phyloP scores from a whole-genome alignment of 2,888 invertebrate genomes.

The Agrochola litura region DNA sequence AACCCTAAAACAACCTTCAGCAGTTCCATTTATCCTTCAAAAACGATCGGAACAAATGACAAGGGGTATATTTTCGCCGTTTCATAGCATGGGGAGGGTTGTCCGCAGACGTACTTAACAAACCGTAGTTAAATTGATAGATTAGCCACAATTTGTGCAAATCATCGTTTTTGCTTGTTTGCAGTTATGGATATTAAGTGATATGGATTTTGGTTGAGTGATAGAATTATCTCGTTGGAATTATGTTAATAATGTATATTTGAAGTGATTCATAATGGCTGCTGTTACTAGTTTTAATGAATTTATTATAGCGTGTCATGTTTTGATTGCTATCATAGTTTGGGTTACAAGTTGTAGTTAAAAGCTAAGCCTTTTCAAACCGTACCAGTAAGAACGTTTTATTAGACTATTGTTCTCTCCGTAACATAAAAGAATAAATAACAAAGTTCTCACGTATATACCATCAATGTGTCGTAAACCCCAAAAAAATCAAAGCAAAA shows the following conservation, averaged over 20 bases:
- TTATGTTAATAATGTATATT: slow-evolving; percentile 21
- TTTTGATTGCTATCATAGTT: no score
- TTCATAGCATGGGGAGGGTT: slow-evolving; percentile 73
- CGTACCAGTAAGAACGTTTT: background rate
- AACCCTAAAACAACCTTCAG: slow-evolving; percentile 56
- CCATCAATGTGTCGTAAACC: slow-evolving; percentile 49
- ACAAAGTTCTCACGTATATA: slow-evolving; percentile 23
- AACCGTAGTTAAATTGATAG: slow-evolving; percentile 89
- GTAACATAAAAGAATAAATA: slow-evolving; percentile 23
- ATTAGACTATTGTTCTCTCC: slow-evolving; percentile 18
- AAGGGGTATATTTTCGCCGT: slow-evolving; percentile 80
- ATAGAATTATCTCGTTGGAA: slow-evolving; percentile 43
- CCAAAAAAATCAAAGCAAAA: slow-evolving; percentile 61
- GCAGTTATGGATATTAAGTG: slow-evolving; percentile 64
- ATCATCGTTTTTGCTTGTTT: slow-evolving; percentile 76
- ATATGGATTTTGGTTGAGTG: slow-evolving; percentile 52
- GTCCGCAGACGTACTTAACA: slow-evolving; percentile 81
- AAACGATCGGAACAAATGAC: slow-evolving; percentile 78
- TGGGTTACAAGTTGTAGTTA: background rate
- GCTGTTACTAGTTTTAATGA: background rate
- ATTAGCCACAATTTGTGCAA: slow-evolving; percentile 84
- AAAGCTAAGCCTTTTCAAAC: background rate
- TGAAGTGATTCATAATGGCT: slow-evolving; percentile 16
- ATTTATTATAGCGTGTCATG: no score
- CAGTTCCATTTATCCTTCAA: slow-evolving; percentile 58